Evolutionary conservation across 2,797 vertebrate species (phyloP), one percentile per base, ranked within the genome.

Genomic region (Spinus olivaceus): DNA sequence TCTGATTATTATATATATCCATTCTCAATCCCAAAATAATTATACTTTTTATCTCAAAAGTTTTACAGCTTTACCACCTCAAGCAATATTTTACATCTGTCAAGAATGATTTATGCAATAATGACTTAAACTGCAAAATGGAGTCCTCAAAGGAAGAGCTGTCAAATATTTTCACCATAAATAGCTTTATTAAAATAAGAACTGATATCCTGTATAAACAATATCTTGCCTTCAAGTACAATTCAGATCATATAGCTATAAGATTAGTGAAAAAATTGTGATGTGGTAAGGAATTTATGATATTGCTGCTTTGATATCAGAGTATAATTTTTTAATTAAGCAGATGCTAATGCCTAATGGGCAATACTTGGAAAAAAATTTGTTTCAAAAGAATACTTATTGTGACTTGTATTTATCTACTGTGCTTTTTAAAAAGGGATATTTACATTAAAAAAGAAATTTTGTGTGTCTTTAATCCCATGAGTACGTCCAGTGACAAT

Each of bases 81-180:
- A 95, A 98, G 97, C 96, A 98, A 82, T 97, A 97, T 96, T 97
- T 97, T 97, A 97, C 95, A 97, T 95, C 96, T 98, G 98, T 98
- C 97, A 97, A 93, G 88, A 97, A 96, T 94, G 97, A 98, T 98
- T 97, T 98, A 97, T 97, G 93, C 91, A 97, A 97, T 98, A 98
- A 97, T 97, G 95, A 97, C 86, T 98, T 97, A 97, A 97, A 96
- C 90, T 96, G 79, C 78, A 97, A 97, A 97, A 97, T 86, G 84
- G 83, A 97, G 97, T 96, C 79, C 97, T 98, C 96, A 94, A 95
- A 98, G 93, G 94, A 97, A 97, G 79, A 83, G 35, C 94, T 97
- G 97, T 98, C 97, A 98, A 95, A 93, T 47, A 96, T 88, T 95
- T 94, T 86, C 91, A 94, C 32, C 80, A 88, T 54, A 97, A 97